Conservation (phyloP, 2,113 vertebrate species). For the Muscicapa adusta region DNA sequence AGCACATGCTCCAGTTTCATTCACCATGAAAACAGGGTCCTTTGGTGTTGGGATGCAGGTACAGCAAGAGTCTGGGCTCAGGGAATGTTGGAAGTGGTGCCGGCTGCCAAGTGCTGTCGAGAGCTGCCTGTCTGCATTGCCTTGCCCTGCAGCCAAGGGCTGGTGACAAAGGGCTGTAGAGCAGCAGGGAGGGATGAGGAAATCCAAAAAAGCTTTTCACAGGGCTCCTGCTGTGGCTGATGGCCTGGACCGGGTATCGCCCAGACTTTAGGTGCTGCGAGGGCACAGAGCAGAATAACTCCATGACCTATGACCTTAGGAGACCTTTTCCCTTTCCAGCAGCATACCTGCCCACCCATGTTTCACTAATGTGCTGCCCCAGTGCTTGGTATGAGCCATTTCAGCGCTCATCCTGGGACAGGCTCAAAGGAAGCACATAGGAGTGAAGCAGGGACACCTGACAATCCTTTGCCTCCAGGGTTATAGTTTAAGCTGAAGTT, state of each 20-base stretch:
- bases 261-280: background rate
- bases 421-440: background rate
- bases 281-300: background rate
- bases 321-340: background rate
- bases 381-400: background rate
- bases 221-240: background rate
- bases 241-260: accelerated
- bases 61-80: background rate
- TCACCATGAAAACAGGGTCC: accelerated
- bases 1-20: background rate
- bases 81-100: background rate
- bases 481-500: slow-evolving; percentile 25
- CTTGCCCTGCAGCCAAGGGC: background rate
- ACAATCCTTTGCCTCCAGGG: background rate
- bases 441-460: background rate
- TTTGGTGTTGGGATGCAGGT: background rate
- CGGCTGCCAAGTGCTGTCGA: accelerated
- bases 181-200: background rate
- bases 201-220: background rate
- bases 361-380: background rate
- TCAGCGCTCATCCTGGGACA: accelerated
- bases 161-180: background rate
- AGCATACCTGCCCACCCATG: background rate
- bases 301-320: background rate
- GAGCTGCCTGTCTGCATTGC: background rate